Base-by-base conservation (phyloP, 2,888 invertebrate species). In the Pemphredon lugubris region DNA sequence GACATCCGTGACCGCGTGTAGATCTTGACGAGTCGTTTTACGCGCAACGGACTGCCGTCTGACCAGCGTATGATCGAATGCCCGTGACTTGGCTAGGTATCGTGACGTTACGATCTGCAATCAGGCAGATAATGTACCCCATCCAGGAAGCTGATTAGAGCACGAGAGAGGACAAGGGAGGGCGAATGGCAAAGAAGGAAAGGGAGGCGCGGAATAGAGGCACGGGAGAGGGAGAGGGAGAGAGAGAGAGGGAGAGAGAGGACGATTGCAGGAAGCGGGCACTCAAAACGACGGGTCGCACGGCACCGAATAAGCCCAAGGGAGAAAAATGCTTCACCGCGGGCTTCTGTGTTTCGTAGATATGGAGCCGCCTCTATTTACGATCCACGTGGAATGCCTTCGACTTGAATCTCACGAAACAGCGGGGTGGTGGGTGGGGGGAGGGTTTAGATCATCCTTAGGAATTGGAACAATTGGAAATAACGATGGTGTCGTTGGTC, bases 131-230 rank as follows among this genome's bases (percentile, higher is more conserved):
- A 86, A 87, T 84, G 77, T 84, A 81, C 84, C 85, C 85, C 86
- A 86, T 86, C 81, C 84, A 87, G 87, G 87, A 87, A 86, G 84
- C 82, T 83, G 83, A 86, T 87, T 86, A 84, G 82, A 81, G 77
- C 60, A 66, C 73, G 83, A 73, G 83, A 79, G 77, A 68, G 69
- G 70, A 50, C 47, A 67, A 69, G 72, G 71, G 68, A 50, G 80
- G 81, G 76, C 77, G 77, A 75, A 76, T 72, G 75, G 79, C 84
- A 83, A 84, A 84, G 83, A 85, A 82, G 80, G 77, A 66, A 77
- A 63, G 66, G 74, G 73, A 67, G 72, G 69, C 68, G 72, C 57
- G 54, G 77, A 75, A 70, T 70, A 51, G 53, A 59, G 54, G 50
- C 50, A 55, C 21, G 26, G 64, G 63, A 18, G 58, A 66, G 42